These are phyloP conservation scores for Slavum lentiscoides DNA, from an alignment of 2,888 invertebrate species.

Conservation along the genomic window DNA sequence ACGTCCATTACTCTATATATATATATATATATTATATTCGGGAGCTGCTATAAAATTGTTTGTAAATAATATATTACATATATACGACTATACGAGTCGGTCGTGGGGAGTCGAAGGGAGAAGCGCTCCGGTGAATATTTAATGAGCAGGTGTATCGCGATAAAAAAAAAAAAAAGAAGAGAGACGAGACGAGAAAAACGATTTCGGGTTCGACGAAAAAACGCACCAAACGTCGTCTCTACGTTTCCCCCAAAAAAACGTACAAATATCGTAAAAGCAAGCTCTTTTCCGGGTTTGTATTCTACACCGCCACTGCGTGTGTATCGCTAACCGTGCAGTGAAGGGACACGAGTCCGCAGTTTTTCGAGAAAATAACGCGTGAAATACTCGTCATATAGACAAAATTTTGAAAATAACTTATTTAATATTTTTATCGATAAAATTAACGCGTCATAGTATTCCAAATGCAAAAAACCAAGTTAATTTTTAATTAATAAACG, in stretches of 20 bases:
- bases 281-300: neutral
- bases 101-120: neutral
- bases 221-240: neutral
- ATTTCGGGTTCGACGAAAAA: constrained; percentile 29
- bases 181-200: constrained; percentile 32
- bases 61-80: constrained; percentile 50
- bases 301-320: no score
- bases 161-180: constrained; percentile 21
- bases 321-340: no score
- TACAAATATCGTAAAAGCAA: neutral
- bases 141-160: constrained; percentile 45
- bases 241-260: neutral
- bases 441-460: no score
- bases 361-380: no score
- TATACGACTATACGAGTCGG: constrained; percentile 33
- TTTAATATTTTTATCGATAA: no score
- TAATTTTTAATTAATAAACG: no score
- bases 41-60: constrained; percentile 49
- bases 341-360: no score
- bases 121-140: constrained; percentile 32
- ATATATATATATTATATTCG: constrained; percentile 1
- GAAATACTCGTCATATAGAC: no score
- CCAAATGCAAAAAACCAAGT: no score
- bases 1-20: constrained; percentile 32
- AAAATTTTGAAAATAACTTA: no score